A percentile compares a stretch with the other conserved stretches of the same genome.
Conservation (phyloP, 2,888 invertebrate species). For the Pandemis corylana region DNA sequence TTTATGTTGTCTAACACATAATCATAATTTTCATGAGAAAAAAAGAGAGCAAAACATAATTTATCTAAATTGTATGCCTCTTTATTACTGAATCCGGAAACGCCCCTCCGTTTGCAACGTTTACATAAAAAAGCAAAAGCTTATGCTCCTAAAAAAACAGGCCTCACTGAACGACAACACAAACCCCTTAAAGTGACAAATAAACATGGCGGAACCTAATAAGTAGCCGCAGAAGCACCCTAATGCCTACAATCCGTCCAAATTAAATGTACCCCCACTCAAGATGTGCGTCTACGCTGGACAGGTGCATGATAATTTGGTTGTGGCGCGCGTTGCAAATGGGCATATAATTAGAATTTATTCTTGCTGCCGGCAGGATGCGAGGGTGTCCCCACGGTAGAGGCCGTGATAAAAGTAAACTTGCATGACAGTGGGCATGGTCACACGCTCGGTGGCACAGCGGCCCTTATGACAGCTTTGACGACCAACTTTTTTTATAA, state of each 20-base stretch:
- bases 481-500: neutral
- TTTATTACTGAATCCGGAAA: neutral
- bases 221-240: constrained; percentile 32
- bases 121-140: constrained; percentile 5
- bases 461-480: neutral
- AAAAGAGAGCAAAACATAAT: neutral
- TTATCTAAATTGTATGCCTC: neutral
- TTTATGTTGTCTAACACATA: too few species aligned
- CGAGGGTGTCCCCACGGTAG: neutral
- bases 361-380: constrained; percentile 26
- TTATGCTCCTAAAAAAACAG: constrained; percentile 9
- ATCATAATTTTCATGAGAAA: too few species aligned
- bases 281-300: neutral
- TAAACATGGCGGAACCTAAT: constrained; percentile 30
- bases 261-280: constrained; percentile 4
- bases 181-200: constrained; percentile 28
- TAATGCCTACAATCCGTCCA: constrained; percentile 19
- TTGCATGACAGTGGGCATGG: constrained; percentile 12
- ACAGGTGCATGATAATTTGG: constrained; percentile 19
- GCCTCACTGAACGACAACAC: neutral
- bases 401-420: constrained; percentile 17
- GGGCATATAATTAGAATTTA: constrained; percentile 41
- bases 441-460: neutral
- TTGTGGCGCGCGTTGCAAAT: constrained; percentile 28
- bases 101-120: neutral